Conservation (phyloP, 2,113 vertebrate species). For the Catharus fuscescens region DNA sequence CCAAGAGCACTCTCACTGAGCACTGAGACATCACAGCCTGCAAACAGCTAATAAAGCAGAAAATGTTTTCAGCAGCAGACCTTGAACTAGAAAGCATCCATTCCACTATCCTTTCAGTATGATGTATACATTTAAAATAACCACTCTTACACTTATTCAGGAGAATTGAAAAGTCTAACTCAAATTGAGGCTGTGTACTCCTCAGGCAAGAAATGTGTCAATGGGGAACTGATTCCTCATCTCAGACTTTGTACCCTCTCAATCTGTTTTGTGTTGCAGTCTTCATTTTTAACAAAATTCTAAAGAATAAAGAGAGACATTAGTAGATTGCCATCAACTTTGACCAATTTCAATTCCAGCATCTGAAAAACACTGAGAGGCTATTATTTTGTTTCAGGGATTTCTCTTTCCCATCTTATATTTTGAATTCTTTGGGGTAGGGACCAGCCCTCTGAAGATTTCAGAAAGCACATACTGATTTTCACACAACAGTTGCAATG, state of each 20-base stretch:
- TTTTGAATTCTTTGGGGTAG: neutral
- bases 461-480: neutral
- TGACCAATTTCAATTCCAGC: neutral
- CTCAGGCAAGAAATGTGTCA: slow-evolving; percentile 28
- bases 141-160: neutral
- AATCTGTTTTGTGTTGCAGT: neutral
- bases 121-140: slow-evolving; percentile 47
- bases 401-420: neutral
- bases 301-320: neutral
- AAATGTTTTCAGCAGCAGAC: slow-evolving; percentile 44
- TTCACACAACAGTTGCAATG: neutral
- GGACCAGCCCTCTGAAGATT: neutral
- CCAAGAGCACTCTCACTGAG: neutral
- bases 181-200: neutral
- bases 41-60: slow-evolving; percentile 41
- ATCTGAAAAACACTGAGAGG: neutral
- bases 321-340: neutral
- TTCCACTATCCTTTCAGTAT: slow-evolving; percentile 14
- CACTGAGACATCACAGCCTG: neutral
- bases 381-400: neutral
- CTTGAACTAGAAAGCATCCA: slow-evolving; percentile 41
- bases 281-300: slow-evolving; percentile 20
- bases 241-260: neutral
- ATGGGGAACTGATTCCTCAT: slow-evolving; percentile 13
- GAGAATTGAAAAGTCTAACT: neutral